Evolutionary conservation across 2,797 vertebrate genomes (phyloP).

Genomic region (Dallia pectoralis): DNA sequence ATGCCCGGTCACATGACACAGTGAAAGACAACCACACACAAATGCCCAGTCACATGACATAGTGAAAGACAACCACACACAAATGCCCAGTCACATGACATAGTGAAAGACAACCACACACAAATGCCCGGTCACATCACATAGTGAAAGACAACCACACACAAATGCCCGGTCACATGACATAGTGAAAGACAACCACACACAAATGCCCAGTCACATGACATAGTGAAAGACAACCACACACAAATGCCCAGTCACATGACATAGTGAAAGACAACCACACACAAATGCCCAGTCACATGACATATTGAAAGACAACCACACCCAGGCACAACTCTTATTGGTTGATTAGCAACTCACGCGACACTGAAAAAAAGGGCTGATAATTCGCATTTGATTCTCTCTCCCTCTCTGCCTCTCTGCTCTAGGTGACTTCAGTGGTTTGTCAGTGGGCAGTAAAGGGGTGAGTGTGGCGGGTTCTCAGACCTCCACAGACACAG

Average conservation of each 20-base stretch:
- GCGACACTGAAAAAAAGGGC: not conserved
- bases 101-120: not conserved
- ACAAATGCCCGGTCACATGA: not conserved
- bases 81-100: not conserved
- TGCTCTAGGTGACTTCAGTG: conserved; percentile 68
- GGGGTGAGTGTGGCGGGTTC: conserved; percentile 54
- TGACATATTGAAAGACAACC: not conserved
- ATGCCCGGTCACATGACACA: not conserved
- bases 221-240: not conserved
- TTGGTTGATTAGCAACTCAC: not conserved
- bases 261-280: not conserved
- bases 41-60: not conserved
- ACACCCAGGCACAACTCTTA: not conserved
- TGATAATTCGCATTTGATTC: not conserved
- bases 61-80: not conserved
- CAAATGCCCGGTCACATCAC: not conserved
- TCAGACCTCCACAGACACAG: conserved; percentile 69
- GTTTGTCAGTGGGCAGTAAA: conserved; percentile 68
- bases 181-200: not conserved
- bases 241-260: not conserved
- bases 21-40: not conserved
- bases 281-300: not conserved
- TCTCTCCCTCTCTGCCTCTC: not conserved
- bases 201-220: not conserved
- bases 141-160: not conserved